Conservation (phyloP, 2,888 invertebrate species). For the Phortica magna region DNA sequence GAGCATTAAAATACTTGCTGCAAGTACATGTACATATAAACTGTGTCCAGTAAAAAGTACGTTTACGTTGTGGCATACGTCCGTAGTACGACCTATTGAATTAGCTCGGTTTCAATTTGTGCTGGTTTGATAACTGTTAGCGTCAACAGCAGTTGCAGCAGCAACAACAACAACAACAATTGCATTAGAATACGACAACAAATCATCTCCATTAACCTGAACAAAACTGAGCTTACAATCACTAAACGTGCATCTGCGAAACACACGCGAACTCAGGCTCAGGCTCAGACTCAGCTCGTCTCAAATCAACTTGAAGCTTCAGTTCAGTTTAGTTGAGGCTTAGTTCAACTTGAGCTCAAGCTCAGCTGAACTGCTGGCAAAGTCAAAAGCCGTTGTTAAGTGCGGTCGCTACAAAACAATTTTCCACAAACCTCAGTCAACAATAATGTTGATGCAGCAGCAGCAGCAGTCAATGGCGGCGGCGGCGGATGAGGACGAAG, state of each 20-base stretch:
- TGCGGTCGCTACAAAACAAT: constrained; percentile 62
- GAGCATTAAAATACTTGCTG: too few relatives aligned
- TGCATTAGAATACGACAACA: constrained; percentile 70
- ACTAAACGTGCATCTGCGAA: constrained; percentile 70
- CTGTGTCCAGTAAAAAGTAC: not conserved
- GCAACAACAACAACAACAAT: constrained; percentile 28
- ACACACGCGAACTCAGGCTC: constrained; percentile 56
- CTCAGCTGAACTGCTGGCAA: constrained; percentile 25
- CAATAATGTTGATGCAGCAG: constrained; percentile 3
- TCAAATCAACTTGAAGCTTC: not conserved
- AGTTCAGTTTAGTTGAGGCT: too few relatives aligned
- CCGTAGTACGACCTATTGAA: constrained; percentile 46
- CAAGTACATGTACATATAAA: too few relatives aligned
- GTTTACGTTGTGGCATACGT: constrained; percentile 45
- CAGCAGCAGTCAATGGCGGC: not conserved
- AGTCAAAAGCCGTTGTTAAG: constrained; percentile 22
- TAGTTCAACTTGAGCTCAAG: not conserved
- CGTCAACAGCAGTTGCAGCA: constrained; percentile 9
- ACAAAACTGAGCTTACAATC: constrained; percentile 73
- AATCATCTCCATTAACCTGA: constrained; percentile 74
- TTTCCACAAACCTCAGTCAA: constrained; percentile 36
- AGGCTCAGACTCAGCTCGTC: not conserved
- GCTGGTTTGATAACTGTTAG: constrained; percentile 22
- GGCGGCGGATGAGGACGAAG: not conserved
- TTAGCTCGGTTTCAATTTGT: constrained; percentile 5